These are phyloP conservation scores for Ichneumoninae sp. DNA, from an alignment of 2,888 invertebrate species.

Conservation along the genomic window DNA sequence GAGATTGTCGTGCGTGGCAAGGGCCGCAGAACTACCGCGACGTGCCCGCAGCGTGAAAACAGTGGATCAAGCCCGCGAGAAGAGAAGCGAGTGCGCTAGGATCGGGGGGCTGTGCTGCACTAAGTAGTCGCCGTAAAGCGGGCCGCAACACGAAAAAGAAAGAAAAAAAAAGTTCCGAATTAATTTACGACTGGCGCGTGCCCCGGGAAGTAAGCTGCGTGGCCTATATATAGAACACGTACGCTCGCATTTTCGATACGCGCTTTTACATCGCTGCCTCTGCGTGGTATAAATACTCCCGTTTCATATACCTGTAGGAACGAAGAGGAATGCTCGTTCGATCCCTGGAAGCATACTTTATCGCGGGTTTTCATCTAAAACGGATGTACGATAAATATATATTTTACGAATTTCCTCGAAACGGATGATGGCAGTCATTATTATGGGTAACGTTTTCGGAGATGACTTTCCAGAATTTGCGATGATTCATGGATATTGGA, in stretches of 20 bases:
- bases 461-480: constrained; percentile 51
- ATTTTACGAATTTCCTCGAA: constrained; percentile 48
- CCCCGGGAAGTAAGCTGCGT: constrained; percentile 74
- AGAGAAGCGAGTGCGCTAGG: constrained; percentile 1
- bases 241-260: constrained; percentile 57
- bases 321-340: not conserved
- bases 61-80: constrained; percentile 1
- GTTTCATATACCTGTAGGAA: constrained; percentile 10
- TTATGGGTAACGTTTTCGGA: constrained; percentile 9
- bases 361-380: not conserved
- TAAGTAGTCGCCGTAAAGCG: constrained; percentile 18
- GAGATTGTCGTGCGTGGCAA: not conserved
- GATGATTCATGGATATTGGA: constrained; percentile 47
- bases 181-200: constrained; percentile 81
- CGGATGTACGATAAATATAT: constrained; percentile 22
- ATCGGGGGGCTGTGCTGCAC: not conserved
- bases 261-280: constrained; percentile 25
- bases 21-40: constrained; percentile 12
- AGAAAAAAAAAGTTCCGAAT: constrained; percentile 69
- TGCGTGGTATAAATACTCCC: constrained; percentile 24
- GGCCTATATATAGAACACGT: constrained; percentile 73
- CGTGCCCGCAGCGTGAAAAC: constrained; percentile 29
- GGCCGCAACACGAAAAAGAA: constrained; percentile 17
- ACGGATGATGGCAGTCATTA: constrained; percentile 44
- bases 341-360: not conserved